Percentiles rank a stretch among this genome's conserved stretches.
These are phyloP conservation scores for Trachymyrmex septentrionalis DNA, from an alignment of 1,140 invertebrate species.

Conservation along the genomic window DNA sequence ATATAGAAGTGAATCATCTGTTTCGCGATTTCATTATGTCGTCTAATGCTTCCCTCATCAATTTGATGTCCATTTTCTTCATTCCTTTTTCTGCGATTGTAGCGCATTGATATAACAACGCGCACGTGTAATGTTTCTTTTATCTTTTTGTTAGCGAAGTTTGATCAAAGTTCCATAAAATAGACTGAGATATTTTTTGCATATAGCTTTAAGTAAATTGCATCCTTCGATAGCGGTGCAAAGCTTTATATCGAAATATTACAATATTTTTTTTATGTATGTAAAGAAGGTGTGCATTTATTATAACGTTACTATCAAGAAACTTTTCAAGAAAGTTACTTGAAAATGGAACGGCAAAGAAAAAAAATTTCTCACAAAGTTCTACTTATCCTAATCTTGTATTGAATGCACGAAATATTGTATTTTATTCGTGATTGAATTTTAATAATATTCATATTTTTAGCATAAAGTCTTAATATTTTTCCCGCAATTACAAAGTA, in stretches of 20 bases:
- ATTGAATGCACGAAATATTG: background rate
- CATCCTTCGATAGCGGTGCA: background rate
- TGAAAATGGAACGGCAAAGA: background rate
- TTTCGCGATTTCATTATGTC: conserved; percentile 28
- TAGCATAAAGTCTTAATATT: background rate
- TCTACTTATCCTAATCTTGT: background rate
- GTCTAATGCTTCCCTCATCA: conserved; percentile 9
- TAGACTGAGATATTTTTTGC: conserved; percentile 1
- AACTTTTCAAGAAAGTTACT: background rate
- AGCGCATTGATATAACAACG: conserved; percentile 7
- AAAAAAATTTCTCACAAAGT: background rate
- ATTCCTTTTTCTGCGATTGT: background rate
- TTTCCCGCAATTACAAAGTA: background rate
- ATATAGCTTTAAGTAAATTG: background rate
- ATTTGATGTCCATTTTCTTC: conserved; percentile 19
- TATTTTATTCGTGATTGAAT: background rate
- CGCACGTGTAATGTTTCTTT: conserved; percentile 29
- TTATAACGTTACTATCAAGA: background rate
- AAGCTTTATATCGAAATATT: conserved; percentile 2
- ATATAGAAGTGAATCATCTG: background rate
- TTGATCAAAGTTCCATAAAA: conserved; percentile 24
- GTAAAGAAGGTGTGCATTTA: background rate
- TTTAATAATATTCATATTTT: background rate
- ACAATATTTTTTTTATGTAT: background rate
- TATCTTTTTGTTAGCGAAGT: conserved; percentile 27